phyloP scores from a whole-genome alignment of 2,797 vertebrate species.

The Cetoscarus ocellatus region DNA sequence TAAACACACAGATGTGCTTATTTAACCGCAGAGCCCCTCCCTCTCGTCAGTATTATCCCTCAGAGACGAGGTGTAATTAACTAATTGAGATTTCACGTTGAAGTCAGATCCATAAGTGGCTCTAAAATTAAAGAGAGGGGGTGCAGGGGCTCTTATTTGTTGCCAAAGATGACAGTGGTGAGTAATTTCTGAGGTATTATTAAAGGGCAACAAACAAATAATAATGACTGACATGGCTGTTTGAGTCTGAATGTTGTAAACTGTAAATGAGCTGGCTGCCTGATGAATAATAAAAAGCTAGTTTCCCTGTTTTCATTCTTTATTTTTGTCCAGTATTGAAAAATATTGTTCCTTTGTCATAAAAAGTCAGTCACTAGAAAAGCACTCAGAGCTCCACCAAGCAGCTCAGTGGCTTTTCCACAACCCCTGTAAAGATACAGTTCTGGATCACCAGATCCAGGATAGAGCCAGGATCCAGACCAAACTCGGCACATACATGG shows the following conservation, averaged over 20 bases:
- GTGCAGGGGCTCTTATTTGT: constrained; percentile 30
- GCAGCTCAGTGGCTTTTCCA: too few species aligned
- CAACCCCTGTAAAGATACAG: too few species aligned
- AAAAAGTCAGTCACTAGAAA: too few species aligned
- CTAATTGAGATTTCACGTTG: constrained; percentile 65
- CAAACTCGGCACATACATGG: too few species aligned
- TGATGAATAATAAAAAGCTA: constrained; percentile 47
- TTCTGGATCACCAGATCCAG: too few species aligned
- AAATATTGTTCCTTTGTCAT: too few species aligned
- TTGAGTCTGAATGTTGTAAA: constrained; percentile 38
- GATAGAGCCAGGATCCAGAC: too few species aligned
- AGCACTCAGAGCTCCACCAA: too few species aligned
- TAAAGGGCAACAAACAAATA: constrained; percentile 54
- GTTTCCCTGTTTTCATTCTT: constrained; percentile 14
- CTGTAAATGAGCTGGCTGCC: constrained; percentile 5
- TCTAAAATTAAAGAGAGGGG: constrained; percentile 2
- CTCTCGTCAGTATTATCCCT: constrained; percentile 48
- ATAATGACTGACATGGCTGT: constrained; percentile 32
- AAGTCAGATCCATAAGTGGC: constrained; percentile 44
- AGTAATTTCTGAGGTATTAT: constrained; percentile 51
- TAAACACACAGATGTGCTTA: constrained; percentile 24
- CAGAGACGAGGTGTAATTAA: constrained; percentile 10
- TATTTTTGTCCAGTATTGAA: neutral
- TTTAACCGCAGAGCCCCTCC: constrained; percentile 34
- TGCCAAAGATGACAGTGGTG: constrained; percentile 65